These are phyloP conservation scores for Eristalis tenax DNA, from an alignment of 2,888 invertebrate genomes.

Conservation along the genomic window DNA sequence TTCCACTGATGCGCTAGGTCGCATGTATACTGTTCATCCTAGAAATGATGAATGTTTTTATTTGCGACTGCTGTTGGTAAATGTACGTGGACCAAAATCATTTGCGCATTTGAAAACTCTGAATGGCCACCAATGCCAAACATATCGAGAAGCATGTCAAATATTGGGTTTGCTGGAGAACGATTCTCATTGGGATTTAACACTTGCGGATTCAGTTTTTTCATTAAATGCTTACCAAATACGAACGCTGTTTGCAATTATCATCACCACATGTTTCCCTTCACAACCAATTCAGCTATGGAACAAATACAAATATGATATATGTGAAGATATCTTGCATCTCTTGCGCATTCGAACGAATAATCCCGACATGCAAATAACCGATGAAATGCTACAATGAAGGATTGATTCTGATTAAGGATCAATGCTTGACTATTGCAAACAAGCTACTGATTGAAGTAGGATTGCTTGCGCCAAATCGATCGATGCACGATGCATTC, in stretches of 20 bases:
- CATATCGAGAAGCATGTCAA: slow-evolving; percentile 78
- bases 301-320: slow-evolving; percentile 62
- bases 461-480: too few species aligned
- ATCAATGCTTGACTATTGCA: too few species aligned
- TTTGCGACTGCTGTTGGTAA: slow-evolving; percentile 75
- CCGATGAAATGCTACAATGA: too few species aligned
- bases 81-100: slow-evolving; percentile 68
- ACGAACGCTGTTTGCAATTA: slow-evolving; percentile 55
- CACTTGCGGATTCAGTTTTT: slow-evolving; percentile 58
- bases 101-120: slow-evolving; percentile 75
- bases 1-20: too few species aligned
- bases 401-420: too few species aligned
- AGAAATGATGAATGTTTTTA: too few species aligned
- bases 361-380: too few species aligned
- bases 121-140: slow-evolving; percentile 75
- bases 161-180: slow-evolving; percentile 73
- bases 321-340: slow-evolving; percentile 70
- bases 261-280: slow-evolving; percentile 21
- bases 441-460: too few species aligned
- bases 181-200: slow-evolving; percentile 62
- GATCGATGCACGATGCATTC: too few species aligned
- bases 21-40: slow-evolving; percentile 74
- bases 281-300: slow-evolving; percentile 48
- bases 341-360: slow-evolving; percentile 19
- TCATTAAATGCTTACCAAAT: slow-evolving; percentile 45